Conservation (phyloP, 2,113 vertebrate species). For the Chrysemys picta region DNA sequence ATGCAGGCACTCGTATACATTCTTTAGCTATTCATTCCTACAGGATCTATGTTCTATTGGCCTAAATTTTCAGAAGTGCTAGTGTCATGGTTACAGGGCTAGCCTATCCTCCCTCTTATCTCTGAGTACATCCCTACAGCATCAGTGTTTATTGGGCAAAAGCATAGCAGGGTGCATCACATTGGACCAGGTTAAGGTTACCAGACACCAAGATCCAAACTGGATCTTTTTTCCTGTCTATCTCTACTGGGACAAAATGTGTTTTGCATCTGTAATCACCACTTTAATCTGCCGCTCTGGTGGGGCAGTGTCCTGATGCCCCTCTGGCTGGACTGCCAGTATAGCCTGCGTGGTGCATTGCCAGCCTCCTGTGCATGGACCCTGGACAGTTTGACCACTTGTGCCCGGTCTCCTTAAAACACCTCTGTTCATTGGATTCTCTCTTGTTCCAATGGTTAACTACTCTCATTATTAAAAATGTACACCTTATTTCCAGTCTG, state of each 20-base stretch:
- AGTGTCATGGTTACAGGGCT: not conserved
- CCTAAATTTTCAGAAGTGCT: not conserved
- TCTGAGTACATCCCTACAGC: not conserved
- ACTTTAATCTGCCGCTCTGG: not conserved
- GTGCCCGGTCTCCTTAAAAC: not conserved
- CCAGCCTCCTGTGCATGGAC: not conserved
- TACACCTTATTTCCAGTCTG: not conserved
- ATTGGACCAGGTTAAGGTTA: fast-evolving
- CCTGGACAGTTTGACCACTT: not conserved
- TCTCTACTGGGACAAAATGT: not conserved
- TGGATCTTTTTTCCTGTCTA: not conserved
- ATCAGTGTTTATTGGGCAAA: fast-evolving
- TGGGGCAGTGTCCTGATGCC: not conserved
- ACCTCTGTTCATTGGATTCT: no score
- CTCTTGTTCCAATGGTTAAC: not conserved
- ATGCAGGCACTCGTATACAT: fast-evolving
- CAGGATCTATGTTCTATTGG: not conserved
- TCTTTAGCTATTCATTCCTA: not conserved
- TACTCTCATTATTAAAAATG: not conserved
- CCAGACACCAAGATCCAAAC: not conserved
- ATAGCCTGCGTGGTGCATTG: not conserved
- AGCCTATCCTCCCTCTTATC: fast-evolving
- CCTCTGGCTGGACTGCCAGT: not conserved
- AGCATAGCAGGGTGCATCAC: not conserved
- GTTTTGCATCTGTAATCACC: not conserved